Evolutionary conservation across 2,888 invertebrate species (phyloP), one percentile per base, ranked within the genome.

Genomic region (Scaptodrosophila latifasciaeformis): DNA sequence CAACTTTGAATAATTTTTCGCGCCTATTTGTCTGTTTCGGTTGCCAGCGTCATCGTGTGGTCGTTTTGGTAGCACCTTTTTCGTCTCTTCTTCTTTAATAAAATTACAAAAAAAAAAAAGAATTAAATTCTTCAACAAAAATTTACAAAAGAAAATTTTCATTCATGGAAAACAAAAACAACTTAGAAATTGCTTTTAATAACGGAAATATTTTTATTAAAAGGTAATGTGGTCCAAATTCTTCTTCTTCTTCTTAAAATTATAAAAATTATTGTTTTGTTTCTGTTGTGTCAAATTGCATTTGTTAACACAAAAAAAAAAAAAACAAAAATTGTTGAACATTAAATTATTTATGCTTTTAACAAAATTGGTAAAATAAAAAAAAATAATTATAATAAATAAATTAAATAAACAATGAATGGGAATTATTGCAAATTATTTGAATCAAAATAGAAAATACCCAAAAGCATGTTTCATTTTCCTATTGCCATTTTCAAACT

Each of bases 111-210:
- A 24, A 7, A 24, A 24, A 24, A 24, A 24, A 24, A 3, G n/a
- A n/a, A n/a, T n/a, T n/a, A n/a, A n/a, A n/a, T n/a, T n/a, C n/a
- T n/a, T n/a, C n/a, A n/a, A n/a, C n/a, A n/a, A n/a, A n/a, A n/a
- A n/a, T n/a, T n/a, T n/a, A n/a, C n/a, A n/a, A n/a, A 34, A 47
- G 5, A 70, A 76, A 80, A 70, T 45, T 72, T 67, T 69, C 81
- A 85, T 85, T 82, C 86, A 85, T 85, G 85, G 85, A 85, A 83
- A 85, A 85, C 72, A 81, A 83, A 85, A 86, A 80, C 71, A 84
- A 84, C 77, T 79, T 85, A 72, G 86, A 85, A 82, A 85, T 85
- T 80, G 85, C 85, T 69, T 82, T 86, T 82, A 85, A 85, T 82
- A 86, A 85, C 82, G 86, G 84, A 71, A 84, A 82, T 85, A 84